phyloP scores from a whole-genome alignment of 2,113 vertebrate genomes.

The Marmota flaviventris region DNA sequence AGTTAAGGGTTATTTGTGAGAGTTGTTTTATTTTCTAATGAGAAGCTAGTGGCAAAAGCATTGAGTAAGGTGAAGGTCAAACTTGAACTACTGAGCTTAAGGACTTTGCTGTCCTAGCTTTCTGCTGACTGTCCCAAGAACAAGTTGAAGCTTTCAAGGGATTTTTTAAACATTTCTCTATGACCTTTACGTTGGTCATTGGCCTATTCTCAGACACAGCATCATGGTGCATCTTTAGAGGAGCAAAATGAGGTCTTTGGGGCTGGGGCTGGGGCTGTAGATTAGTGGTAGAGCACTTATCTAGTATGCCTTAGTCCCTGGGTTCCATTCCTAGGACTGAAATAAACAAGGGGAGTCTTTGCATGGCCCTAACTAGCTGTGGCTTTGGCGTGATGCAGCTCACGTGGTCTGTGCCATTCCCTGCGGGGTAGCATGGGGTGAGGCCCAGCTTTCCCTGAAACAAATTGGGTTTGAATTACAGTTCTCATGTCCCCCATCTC shows the following conservation, averaged over 20 bases:
- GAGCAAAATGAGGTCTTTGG: background rate
- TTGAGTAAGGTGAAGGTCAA: background rate
- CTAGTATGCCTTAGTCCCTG: background rate
- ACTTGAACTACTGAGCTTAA: background rate
- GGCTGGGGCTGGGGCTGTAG: background rate
- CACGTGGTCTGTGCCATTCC: background rate
- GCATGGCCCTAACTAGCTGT: background rate
- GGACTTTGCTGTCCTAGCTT: background rate
- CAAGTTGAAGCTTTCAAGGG: background rate
- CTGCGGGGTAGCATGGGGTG: background rate
- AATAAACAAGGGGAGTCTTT: background rate
- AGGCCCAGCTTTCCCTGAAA: background rate
- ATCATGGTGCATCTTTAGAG: background rate
- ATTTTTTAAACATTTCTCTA: background rate
- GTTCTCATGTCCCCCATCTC: background rate
- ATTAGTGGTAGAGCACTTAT: background rate
- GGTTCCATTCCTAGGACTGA: no score
- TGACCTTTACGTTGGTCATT: background rate
- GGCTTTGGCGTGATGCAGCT: background rate
- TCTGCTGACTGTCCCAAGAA: background rate
- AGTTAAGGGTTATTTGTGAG: background rate
- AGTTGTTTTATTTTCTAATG: background rate
- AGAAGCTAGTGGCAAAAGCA: background rate
- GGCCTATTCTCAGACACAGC: background rate
- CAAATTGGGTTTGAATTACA: background rate